phyloP scores from a whole-genome alignment of 2,797 vertebrate species.

The Bryconaethiops microstoma region DNA sequence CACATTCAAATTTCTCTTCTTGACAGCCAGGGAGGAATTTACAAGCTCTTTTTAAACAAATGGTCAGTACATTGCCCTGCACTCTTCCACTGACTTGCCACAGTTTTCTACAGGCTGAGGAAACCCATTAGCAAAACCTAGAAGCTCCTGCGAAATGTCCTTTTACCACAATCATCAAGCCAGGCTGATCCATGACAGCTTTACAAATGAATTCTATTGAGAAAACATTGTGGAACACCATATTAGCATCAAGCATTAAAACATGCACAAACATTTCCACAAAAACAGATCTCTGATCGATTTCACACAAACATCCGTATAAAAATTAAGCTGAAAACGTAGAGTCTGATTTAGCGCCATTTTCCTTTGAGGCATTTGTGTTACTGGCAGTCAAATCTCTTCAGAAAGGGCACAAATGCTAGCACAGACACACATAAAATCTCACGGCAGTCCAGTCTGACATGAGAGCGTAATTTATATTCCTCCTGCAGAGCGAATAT shows the following conservation, averaged over 20 bases:
- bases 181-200: background rate
- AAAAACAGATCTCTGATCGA: conserved; percentile 11
- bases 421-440: conserved; percentile 1
- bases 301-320: conserved; percentile 4
- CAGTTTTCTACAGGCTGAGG: background rate
- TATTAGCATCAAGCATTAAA: background rate
- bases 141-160: background rate
- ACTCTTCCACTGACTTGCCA: background rate
- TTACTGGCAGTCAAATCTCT: background rate
- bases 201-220: background rate
- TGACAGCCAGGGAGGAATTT: background rate
- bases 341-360: background rate
- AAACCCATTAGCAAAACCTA: background rate
- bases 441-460: background rate
- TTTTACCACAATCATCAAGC: background rate
- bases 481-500: background rate
- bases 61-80: background rate
- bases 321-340: background rate
- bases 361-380: conserved; percentile 1
- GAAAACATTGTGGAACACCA: background rate
- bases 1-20: background rate
- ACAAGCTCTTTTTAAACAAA: conserved; percentile 6
- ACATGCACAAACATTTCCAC: background rate
- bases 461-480: background rate
- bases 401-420: background rate